A percentile compares a stretch with the other conserved stretches of the same genome.
These are phyloP conservation scores for Sebastes vulpes DNA, from an alignment of 2,797 vertebrate genomes.

Conservation along the genomic window DNA sequence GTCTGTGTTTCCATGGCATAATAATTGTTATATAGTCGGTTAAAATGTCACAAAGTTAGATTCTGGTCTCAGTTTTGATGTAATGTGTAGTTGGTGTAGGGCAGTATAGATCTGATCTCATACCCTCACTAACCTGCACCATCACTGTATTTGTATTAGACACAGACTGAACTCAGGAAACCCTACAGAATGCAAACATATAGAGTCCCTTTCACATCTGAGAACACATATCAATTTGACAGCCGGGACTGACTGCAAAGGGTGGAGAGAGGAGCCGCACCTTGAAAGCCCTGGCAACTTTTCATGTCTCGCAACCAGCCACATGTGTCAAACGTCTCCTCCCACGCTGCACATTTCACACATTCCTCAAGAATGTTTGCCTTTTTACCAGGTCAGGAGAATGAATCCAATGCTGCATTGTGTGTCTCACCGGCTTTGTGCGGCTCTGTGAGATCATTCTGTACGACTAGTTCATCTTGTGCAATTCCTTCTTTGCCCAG, in stretches of 20 bases:
- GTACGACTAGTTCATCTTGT: constrained; percentile 53
- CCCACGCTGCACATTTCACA: constrained; percentile 81
- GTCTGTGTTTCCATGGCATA: background rate
- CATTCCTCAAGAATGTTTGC: constrained; percentile 79
- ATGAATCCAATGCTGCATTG: constrained; percentile 56
- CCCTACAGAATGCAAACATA: constrained; percentile 40
- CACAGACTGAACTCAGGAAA: constrained; percentile 24
- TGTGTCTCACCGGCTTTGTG: constrained; percentile 30
- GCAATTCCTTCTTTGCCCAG: constrained; percentile 65
- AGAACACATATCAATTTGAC: constrained; percentile 64
- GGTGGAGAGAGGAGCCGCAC: constrained; percentile 70
- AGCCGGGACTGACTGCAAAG: constrained; percentile 56
- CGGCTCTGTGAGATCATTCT: constrained; percentile 4
- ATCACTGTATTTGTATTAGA: constrained; percentile 23
- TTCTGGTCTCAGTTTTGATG: background rate
- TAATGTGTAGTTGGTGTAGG: background rate
- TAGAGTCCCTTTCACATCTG: constrained; percentile 33
- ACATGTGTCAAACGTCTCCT: constrained; percentile 78
- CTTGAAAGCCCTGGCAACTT: constrained; percentile 77
- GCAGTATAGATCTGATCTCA: background rate
- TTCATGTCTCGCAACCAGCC: constrained; percentile 74
- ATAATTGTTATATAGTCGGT: background rate
- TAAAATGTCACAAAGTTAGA: background rate
- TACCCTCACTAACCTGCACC: background rate
- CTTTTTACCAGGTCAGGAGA: constrained; percentile 67